phyloP scores from a whole-genome alignment of 2,797 vertebrate species.

The Parambassis ranga region DNA sequence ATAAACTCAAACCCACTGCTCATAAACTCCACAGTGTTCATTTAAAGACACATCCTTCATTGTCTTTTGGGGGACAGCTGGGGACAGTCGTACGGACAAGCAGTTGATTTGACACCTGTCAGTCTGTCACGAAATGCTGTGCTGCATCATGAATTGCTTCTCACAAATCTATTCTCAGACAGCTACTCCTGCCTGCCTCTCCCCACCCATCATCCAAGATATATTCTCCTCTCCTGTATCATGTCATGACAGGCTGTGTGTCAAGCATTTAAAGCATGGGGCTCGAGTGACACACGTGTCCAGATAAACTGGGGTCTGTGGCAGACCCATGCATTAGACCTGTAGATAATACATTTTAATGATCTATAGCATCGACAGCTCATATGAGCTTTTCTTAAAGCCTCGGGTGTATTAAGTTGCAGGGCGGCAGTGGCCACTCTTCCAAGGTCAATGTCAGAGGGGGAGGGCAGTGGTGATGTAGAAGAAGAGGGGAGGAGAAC shows the following conservation, averaged over 20 bases:
- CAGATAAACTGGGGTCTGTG: slow-evolving; percentile 34
- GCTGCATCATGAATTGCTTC: slow-evolving; percentile 11
- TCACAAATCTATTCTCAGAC: slow-evolving; percentile 20
- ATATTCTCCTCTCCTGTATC: slow-evolving; percentile 36
- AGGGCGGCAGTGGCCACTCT: slow-evolving; percentile 22
- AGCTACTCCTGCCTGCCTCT: slow-evolving; percentile 6
- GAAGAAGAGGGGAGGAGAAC: neutral
- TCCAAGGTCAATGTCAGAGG: slow-evolving; percentile 60
- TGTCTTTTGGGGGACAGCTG: neutral
- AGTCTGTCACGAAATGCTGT: slow-evolving; percentile 16
- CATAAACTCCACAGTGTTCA: neutral
- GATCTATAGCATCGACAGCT: slow-evolving; percentile 28
- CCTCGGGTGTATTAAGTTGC: slow-evolving; percentile 54
- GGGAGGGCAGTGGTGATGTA: slow-evolving; percentile 27
- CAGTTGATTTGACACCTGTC: slow-evolving; percentile 39
- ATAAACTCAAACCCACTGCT: neutral
- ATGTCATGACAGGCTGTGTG: slow-evolving; percentile 35
- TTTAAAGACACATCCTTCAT: neutral
- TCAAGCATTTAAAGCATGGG: slow-evolving; percentile 45
- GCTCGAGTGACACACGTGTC: slow-evolving; percentile 39
- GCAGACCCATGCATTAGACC: slow-evolving; percentile 3
- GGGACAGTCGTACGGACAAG: neutral
- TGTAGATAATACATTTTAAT: slow-evolving; percentile 56
- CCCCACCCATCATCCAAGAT: slow-evolving; percentile 16
- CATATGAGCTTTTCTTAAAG: slow-evolving; percentile 40